phyloP scores from a whole-genome alignment of 2,113 vertebrate species.

The Chloebia gouldiae region DNA sequence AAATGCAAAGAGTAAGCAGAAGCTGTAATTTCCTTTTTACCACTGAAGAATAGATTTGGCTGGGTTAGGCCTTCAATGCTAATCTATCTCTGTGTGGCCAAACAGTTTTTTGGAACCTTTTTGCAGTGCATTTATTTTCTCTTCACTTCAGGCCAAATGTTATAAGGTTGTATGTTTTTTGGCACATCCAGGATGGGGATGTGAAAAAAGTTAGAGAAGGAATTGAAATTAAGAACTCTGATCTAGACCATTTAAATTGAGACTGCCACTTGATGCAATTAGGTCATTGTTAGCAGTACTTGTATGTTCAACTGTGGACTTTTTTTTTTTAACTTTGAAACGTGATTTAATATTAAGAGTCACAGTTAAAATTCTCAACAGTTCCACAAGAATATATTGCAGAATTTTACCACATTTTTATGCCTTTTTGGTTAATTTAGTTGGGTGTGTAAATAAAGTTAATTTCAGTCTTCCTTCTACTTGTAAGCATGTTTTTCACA shows the following conservation, averaged over 20 bases:
- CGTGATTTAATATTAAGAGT: background rate
- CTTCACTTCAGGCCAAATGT: background rate
- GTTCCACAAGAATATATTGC: background rate
- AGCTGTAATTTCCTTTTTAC: constrained; percentile 61
- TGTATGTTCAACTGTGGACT: background rate
- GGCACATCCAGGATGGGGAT: background rate
- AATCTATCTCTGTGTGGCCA: constrained; percentile 57
- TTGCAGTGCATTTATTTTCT: constrained; percentile 23
- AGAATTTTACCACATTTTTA: background rate
- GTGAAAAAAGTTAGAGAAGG: background rate
- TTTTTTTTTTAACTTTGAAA: background rate
- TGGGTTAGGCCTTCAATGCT: constrained; percentile 4
- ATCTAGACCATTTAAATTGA: background rate
- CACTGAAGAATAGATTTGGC: constrained; percentile 58
- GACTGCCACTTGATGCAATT: background rate
- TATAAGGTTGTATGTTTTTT: constrained; percentile 6
- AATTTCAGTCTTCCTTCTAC: background rate
- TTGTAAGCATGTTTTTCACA: background rate
- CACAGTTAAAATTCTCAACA: background rate
- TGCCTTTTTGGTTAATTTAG: background rate
- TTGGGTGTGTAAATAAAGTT: background rate
- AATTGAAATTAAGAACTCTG: background rate
- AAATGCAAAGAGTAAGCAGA: constrained; percentile 35
- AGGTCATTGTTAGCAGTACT: background rate
- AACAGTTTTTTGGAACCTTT: constrained; percentile 57